phyloP scores from a whole-genome alignment of 2,888 invertebrate species.

The Drepana falcataria region DNA sequence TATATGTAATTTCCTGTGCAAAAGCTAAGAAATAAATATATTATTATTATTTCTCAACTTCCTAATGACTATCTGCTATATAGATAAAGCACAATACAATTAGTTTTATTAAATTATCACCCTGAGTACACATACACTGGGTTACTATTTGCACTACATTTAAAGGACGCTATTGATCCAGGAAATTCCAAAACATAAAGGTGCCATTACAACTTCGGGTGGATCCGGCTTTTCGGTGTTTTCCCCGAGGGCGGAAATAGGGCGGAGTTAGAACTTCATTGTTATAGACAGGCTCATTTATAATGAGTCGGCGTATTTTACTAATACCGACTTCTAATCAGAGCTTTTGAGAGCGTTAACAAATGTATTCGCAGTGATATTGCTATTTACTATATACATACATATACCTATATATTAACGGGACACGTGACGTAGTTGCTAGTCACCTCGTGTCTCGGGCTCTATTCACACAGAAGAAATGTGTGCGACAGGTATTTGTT shows the following conservation, averaged over 20 bases:
- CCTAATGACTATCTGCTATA: too few species aligned
- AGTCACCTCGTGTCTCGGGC: too few species aligned
- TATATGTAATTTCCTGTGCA: too few species aligned
- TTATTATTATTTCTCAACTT: too few species aligned
- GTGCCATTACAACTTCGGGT: slow-evolving; percentile 5
- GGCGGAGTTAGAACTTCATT: slow-evolving; percentile 4
- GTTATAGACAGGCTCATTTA: slow-evolving; percentile 5
- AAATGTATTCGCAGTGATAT: neutral
- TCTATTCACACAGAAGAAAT: too few species aligned
- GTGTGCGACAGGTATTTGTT: too few species aligned
- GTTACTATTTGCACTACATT: neutral
- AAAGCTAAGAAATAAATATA: too few species aligned
- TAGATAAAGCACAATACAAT: too few species aligned
- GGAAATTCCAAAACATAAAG: slow-evolving; percentile 1
- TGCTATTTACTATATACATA: neutral
- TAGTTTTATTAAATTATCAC: neutral
- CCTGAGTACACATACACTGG: neutral
- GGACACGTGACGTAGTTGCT: too few species aligned
- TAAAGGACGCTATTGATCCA: neutral
- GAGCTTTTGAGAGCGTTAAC: neutral
- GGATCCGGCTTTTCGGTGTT: slow-evolving; percentile 6
- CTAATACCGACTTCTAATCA: neutral
- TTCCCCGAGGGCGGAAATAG: slow-evolving; percentile 6
- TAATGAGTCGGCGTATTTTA: slow-evolving; percentile 3
- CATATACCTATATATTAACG: neutral